Conservation (phyloP, 2,113 vertebrate genomes). For the Toxotes chatareus region DNA sequence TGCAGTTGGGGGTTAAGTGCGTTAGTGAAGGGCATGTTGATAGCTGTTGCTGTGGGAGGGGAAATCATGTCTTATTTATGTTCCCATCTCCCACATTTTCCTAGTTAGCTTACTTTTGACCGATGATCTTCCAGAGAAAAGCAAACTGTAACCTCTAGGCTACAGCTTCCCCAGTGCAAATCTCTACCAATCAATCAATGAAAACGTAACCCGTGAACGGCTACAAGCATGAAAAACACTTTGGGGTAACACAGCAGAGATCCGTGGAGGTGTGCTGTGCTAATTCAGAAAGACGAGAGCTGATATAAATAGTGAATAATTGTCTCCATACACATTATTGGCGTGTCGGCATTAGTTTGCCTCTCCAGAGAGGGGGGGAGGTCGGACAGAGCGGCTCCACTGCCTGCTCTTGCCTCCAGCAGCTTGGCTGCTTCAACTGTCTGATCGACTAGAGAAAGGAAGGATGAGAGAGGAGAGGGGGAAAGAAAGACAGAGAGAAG, state of each 20-base stretch:
- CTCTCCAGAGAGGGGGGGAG: slow-evolving; percentile 71
- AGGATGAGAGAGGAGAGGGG: slow-evolving; percentile 50
- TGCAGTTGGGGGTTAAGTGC: slow-evolving; percentile 41
- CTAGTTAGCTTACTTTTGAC: slow-evolving; percentile 17
- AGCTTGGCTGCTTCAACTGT: slow-evolving; percentile 76
- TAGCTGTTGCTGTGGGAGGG: slow-evolving; percentile 19
- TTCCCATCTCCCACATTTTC: slow-evolving; percentile 8
- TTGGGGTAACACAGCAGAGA: not conserved
- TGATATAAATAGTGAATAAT: slow-evolving; percentile 78
- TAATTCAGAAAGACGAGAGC: slow-evolving; percentile 51
- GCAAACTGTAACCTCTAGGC: slow-evolving; percentile 33
- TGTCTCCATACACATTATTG: slow-evolving; percentile 73
- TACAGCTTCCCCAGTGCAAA: not conserved
- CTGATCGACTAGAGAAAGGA: slow-evolving; percentile 63
- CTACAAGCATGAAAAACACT: slow-evolving; percentile 26
- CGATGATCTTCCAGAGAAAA: slow-evolving; percentile 21
- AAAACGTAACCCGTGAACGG: slow-evolving; percentile 13
- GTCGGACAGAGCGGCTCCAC: slow-evolving; percentile 74
- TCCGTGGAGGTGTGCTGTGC: slow-evolving; percentile 27
- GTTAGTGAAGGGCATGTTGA: slow-evolving; percentile 43
- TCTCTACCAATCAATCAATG: slow-evolving; percentile 29
- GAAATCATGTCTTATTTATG: slow-evolving; percentile 41
- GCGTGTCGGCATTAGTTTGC: slow-evolving; percentile 72
- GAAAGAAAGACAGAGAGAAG: slow-evolving; percentile 28
- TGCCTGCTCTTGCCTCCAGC: slow-evolving; percentile 71